Evolutionary conservation across 2,113 vertebrate species (phyloP).

Genomic region (Trachemys scripta): DNA sequence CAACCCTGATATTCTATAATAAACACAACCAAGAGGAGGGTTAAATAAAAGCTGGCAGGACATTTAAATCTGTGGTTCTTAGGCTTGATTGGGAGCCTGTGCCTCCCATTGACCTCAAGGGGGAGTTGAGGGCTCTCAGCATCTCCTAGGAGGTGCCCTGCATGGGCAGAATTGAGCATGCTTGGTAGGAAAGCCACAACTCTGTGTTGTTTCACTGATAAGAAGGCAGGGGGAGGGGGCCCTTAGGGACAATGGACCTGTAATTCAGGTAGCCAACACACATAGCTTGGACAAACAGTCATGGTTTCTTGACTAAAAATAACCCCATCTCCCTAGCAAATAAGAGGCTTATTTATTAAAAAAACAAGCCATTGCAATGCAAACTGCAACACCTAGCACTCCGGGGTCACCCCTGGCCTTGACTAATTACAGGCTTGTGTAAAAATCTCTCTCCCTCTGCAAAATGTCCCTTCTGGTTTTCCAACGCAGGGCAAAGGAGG

Average conservation of each 20-base stretch:
- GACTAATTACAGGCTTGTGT: constrained; percentile 51
- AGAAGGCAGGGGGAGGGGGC: not conserved
- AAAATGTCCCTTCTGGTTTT: constrained; percentile 66
- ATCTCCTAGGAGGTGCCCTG: not conserved
- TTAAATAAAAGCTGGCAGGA: not conserved
- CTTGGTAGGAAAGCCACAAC: not conserved
- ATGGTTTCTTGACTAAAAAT: constrained; percentile 32
- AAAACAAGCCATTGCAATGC: not conserved
- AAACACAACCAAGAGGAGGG: not conserved
- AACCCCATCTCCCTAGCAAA: constrained; percentile 41
- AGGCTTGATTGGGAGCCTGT: not conserved
- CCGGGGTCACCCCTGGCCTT: not conserved
- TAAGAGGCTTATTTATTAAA: constrained; percentile 9
- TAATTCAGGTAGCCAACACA: not conserved
- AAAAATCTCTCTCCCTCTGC: constrained; percentile 35
- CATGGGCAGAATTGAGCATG: not conserved
- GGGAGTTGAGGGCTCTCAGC: not conserved
- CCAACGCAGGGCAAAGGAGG: constrained; percentile 66
- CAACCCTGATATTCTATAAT: too few species aligned
- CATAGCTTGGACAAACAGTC: constrained; percentile 18
- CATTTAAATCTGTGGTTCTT: not conserved
- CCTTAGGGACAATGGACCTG: constrained; percentile 50
- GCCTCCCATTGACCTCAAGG: not conserved
- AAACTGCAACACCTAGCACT: constrained; percentile 11
- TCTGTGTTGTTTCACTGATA: not conserved